A percentile compares a stretch with the other conserved stretches of the same genome.
Evolutionary conservation across 2,113 vertebrate species (phyloP).

Genomic region (Ceyx melanurus): DNA sequence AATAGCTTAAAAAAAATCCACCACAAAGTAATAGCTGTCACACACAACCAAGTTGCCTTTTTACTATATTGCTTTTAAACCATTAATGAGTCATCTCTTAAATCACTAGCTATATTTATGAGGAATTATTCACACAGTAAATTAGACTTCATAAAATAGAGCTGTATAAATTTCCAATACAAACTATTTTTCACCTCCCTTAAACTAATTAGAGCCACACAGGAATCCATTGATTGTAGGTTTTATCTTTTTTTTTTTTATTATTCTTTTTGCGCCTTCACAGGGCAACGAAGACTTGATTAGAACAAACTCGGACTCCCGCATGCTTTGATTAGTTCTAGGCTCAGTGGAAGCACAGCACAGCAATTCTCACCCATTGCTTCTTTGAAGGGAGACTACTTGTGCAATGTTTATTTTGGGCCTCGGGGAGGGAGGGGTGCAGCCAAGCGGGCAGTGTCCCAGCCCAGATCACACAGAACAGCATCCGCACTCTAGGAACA

Average conservation of each 20-base stretch:
- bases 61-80: conserved; percentile 46
- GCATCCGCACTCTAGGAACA: conserved; percentile 39
- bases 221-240: not conserved
- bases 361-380: conserved; percentile 31
- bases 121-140: conserved; percentile 40
- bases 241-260: conserved; percentile 23
- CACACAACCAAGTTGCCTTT: conserved; percentile 32
- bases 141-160: not conserved
- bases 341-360: conserved; percentile 31
- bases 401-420: conserved; percentile 63
- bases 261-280: conserved; percentile 7
- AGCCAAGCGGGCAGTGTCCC: not conserved
- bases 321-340: conserved; percentile 43
- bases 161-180: not conserved
- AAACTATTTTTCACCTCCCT: not conserved
- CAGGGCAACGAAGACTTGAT: not conserved
- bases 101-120: conserved; percentile 55
- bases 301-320: not conserved
- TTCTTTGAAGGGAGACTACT: conserved; percentile 32
- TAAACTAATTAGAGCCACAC: not conserved
- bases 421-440: not conserved
- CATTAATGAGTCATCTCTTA: conserved; percentile 63
- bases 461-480: not conserved
- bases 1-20: not conserved
- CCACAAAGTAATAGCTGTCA: conserved; percentile 3